Conservation (phyloP, 2,888 invertebrate species). For the Bombylius major region DNA sequence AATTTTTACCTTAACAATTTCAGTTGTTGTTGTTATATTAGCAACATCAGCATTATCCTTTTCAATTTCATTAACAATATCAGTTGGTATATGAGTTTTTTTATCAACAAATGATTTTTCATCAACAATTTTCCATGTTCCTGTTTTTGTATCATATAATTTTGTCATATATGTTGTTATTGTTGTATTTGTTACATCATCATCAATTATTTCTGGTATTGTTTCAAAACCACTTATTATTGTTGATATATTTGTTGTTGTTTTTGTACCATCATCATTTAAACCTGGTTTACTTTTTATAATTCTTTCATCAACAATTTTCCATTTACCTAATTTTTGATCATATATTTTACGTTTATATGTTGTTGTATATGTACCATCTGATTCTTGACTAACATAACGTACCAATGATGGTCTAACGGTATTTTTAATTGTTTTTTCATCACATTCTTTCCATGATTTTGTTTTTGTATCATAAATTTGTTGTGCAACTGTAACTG, state of each 20-base stretch:
- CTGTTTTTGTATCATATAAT: conserved; percentile 35
- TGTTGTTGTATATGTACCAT: conserved; percentile 33
- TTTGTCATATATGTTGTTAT: conserved; percentile 37
- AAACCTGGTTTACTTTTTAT: conserved; percentile 32
- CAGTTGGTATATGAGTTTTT: conserved; percentile 34
- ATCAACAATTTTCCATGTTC: conserved; percentile 36
- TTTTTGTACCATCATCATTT: not conserved
- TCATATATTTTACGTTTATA: conserved; percentile 37
- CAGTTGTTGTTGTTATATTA: conserved; percentile 37
- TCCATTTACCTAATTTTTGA: conserved; percentile 33
- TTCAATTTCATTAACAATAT: conserved; percentile 37
- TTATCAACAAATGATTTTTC: conserved; percentile 36
- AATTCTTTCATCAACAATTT: conserved; percentile 41
- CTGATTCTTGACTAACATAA: conserved; percentile 34
- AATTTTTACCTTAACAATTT: conserved; percentile 35
- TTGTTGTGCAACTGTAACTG: conserved; percentile 22
- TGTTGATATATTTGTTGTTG: not conserved
- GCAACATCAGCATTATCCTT: conserved; percentile 38
- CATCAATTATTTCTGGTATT: conserved; percentile 37
- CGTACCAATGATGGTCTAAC: conserved; percentile 30
- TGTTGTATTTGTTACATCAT: conserved; percentile 37
- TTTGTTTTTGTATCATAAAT: conserved; percentile 35
- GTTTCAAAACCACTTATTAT: conserved; percentile 16
- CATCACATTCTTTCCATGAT: conserved; percentile 31
- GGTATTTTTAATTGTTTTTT: conserved; percentile 18